Evolutionary conservation across 2,888 invertebrate genomes (phyloP), one percentile per base, ranked within the genome.

Genomic region (Caenorhabditis imperialis): DNA sequence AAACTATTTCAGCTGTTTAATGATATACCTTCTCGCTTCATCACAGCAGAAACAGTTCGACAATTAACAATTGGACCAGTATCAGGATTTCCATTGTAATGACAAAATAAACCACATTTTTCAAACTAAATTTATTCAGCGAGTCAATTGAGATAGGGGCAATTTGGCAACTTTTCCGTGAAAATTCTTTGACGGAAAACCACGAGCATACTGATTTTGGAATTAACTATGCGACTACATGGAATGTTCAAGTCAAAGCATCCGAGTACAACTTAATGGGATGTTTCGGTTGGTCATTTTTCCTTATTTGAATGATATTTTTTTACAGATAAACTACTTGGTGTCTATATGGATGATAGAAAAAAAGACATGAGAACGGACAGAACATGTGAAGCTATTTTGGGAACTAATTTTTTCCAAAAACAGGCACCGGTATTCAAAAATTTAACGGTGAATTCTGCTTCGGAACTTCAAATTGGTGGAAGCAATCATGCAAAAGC

Each of bases 121-220:
- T n/a, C n/a, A n/a, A 40, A 14, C 12, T 20, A 33, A 20, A 7
- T 5, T 50, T 8, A 58, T 73, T 38, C 48, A 73, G 73, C 12
- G 35, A 50, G n/a, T 40, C 40, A 16, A 2, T 73, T 1, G 38
- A 55, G 27, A 37, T 73, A 7, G 47, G 50, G 12, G 67, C 61
- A 0, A 45, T 42, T 0, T 73, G 65, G 65, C 54, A 48, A 10
- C 16, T 25, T 38, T 73, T 73, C 48, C 60, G 60, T 0, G 73
- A 73, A 20, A 61, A 67, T 23, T 53, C 63, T 2, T n/a, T 69
- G 14, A 54, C 50, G 0, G 69, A 74, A 45, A 62, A 67, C 33
- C 47, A 63, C 30, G 48, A 10, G 8, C 55, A 74, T 25, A 44
- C 61, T 1, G 73, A 67, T 33, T 74, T 74, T 20, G 48, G 62